These are phyloP conservation scores for Papilio polytes DNA, from an alignment of 1,140 invertebrate species.

Conservation along the genomic window DNA sequence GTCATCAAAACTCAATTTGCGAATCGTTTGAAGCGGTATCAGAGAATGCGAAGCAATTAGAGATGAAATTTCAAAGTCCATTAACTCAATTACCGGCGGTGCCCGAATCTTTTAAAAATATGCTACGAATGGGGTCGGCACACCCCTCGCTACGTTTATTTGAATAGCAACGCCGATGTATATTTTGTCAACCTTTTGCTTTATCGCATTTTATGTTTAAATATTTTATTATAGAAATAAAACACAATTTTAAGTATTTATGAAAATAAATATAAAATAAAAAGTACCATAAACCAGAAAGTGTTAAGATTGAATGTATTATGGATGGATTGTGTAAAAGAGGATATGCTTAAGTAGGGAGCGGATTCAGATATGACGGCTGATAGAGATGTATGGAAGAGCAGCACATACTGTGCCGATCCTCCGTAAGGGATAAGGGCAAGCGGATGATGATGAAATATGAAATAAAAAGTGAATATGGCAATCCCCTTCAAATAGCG, in stretches of 20 bases:
- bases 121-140: constrained; percentile 37
- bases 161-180: neutral
- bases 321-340: too few species aligned
- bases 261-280: too few species aligned
- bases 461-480: neutral
- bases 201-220: neutral
- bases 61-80: constrained; percentile 47
- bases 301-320: too few species aligned
- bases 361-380: too few species aligned
- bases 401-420: too few species aligned
- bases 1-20: constrained; percentile 29
- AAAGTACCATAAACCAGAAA: too few species aligned
- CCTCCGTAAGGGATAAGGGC: too few species aligned
- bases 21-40: constrained; percentile 29
- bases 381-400: too few species aligned
- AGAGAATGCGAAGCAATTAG: constrained; percentile 46
- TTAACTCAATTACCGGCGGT: constrained; percentile 44
- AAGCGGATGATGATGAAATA: too few species aligned
- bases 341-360: too few species aligned
- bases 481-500: neutral
- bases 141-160: constrained; percentile 19
- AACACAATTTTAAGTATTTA: neutral
- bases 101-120: constrained; percentile 45
- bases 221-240: neutral
- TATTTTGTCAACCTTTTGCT: constrained; percentile 21